phyloP scores from a whole-genome alignment of 2,888 invertebrate species.

The Muschampia plurimacula region DNA sequence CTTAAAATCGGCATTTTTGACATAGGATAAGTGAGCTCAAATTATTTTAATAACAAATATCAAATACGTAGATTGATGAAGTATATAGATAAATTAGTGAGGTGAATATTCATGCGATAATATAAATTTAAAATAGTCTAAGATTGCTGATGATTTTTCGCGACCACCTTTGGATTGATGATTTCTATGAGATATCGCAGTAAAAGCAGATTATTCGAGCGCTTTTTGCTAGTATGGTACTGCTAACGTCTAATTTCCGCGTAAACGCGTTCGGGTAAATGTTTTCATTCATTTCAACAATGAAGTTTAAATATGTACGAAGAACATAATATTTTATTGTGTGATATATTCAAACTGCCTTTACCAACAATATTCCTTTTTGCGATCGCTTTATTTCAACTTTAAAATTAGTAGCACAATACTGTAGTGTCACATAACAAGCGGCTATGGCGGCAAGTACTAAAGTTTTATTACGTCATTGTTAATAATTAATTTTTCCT shows the following conservation, averaged over 20 bases:
- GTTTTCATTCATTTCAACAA: not conserved
- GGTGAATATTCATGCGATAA: constrained; percentile 25
- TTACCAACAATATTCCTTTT: not conserved
- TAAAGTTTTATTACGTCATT: constrained; percentile 11
- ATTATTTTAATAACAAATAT: constrained; percentile 28
- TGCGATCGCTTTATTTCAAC: constrained; percentile 8
- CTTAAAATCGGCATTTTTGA: constrained; percentile 8
- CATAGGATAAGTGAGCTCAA: constrained; percentile 18
- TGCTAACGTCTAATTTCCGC: too few relatives aligned
- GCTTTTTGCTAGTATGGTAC: not conserved
- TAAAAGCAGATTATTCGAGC: constrained; percentile 14
- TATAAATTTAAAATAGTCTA: constrained; percentile 25
- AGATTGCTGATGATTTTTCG: not conserved
- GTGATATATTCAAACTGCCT: constrained; percentile 2
- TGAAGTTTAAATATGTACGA: not conserved
- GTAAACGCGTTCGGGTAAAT: too few relatives aligned
- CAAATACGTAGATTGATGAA: constrained; percentile 18
- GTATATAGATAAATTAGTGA: constrained; percentile 26
- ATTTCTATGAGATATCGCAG: not conserved
- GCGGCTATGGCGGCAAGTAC: constrained; percentile 32
- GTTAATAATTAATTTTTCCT: constrained; percentile 33
- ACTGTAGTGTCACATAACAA: constrained; percentile 16
- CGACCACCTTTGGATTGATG: not conserved
- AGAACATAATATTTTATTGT: not conserved
- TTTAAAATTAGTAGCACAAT: constrained; percentile 5